Evolutionary conservation across 2,113 vertebrate genomes (phyloP), one percentile per base, ranked within the genome.

Genomic region (Plectropomus leopardus): DNA sequence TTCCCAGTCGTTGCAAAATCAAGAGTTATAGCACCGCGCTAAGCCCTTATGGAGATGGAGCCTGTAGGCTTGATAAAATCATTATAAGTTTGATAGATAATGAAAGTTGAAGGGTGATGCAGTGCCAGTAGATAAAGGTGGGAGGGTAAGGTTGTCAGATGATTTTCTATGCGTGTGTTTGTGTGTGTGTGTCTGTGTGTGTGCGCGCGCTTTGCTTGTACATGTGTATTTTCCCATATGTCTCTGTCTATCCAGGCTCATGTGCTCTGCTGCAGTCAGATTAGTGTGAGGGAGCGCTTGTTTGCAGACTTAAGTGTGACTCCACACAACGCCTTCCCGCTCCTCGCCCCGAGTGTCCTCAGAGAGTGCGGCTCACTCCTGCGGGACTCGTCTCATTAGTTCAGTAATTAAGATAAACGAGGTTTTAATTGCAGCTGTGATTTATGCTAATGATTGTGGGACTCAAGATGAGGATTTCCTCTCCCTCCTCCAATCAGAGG

Each of bases 351-450:
- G 30, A 86, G 72, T 87, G 90, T 94, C 93, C 94, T 94, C 88
- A 34, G 91, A 87, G 92, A 92, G 72, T 76, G 40, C 26, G 19
- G 45, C 85, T 88, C 72, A 28, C 80, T 95, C 95, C 92, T 87
- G 82, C 26, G 92, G 92, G 94, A 95, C 92, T 90, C 90, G 90
- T 95, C 93, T 94, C 95, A 96, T 96, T 96, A 96, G 92, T 91
- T 94, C 90, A 72, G 94, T 95, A 95, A 95, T 96, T 96, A 95
- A 95, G 94, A 96, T 95, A 95, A 96, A 96, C 86, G 86, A 89
- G 89, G 77, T 93, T 95, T 95, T 96, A 96, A 96, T 96, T 95
- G 94, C 94, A 82, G 84, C 86, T 88, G 90, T 90, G 93, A 95
- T 94, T 91, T 91, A 92, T 92, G 88, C 90, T 94, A 94, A 96